Base-by-base conservation (phyloP, 2,113 vertebrate genomes). In the Hemibagrus wyckioides region DNA sequence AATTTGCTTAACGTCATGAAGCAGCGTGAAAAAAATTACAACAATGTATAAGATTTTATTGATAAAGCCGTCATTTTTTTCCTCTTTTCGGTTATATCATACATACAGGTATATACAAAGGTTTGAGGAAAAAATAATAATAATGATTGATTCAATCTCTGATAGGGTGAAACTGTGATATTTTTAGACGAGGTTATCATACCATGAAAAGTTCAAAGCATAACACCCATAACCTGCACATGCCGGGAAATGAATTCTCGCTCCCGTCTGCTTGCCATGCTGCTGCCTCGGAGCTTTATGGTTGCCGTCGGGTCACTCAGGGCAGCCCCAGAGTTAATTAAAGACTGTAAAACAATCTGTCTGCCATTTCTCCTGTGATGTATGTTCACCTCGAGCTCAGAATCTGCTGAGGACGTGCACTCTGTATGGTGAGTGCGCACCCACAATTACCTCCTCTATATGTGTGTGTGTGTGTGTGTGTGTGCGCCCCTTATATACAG, bases 301-400 rank as follows among this genome's bases (percentile, higher is more conserved):
- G 88, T 33, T 76, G 76, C 33, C 84, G 82, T 69, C 85, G 84
- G 88, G 90, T 89, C 90, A 88, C 77, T 84, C 17, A 61, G 88
- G 84, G 69, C 63, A 52, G 82, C 84, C 84, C 50, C 84, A 67
- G 80, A 88, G 88, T 90, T 90, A 90, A 90, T 90, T 89, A 89
- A 88, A 89, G 88, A 88, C 84, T 73, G 87, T 90, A 89, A 90
- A 90, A 90, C 90, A 90, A 90, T 84, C 84, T 77, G 67, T 76
- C 83, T 25, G 67, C 86, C 85, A 86, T 82, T 80, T 63, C 87
- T 56, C 87, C 11, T 56, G 86, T 86, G 81, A 89, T 89, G 82
- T 83, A 89, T 90, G 84, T 86, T 87, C 85, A 79, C 85, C 83
- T 85, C 75, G 36, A 83, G 75, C 82, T 75, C 71, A 56, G 85